These are phyloP conservation scores for Protaetia brevitarsis DNA, from an alignment of 1,140 invertebrate genomes.

Conservation along the genomic window DNA sequence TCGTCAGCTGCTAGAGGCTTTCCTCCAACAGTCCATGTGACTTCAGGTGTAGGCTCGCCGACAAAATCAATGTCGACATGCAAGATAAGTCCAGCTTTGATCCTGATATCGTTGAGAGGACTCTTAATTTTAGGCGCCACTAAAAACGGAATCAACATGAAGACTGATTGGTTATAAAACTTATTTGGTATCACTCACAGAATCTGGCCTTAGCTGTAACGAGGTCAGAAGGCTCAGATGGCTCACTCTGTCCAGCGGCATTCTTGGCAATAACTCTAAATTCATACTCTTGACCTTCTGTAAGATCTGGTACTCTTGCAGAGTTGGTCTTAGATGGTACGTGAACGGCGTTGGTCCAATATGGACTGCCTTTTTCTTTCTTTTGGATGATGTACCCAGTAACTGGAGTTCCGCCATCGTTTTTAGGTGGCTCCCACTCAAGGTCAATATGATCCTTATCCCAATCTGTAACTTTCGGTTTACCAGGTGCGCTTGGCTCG, in stretches of 20 bases:
- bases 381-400: constrained; percentile 94
- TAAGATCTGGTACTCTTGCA: constrained; percentile 81
- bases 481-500: constrained; percentile 87
- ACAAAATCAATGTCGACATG: constrained; percentile 91
- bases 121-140: constrained; percentile 91
- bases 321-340: constrained; percentile 74
- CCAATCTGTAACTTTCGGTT: constrained; percentile 86
- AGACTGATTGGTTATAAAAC: not conserved
- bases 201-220: constrained; percentile 83
- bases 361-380: constrained; percentile 89
- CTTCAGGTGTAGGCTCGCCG: constrained; percentile 84
- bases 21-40: constrained; percentile 77
- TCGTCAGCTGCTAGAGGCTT: constrained; percentile 71
- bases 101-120: constrained; percentile 79
- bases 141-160: constrained; percentile 36
- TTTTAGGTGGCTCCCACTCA: constrained; percentile 81
- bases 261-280: constrained; percentile 95
- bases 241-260: constrained; percentile 91
- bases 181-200: constrained; percentile 52
- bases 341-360: constrained; percentile 85
- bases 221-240: constrained; percentile 88
- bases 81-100: constrained; percentile 89
- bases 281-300: constrained; percentile 93
- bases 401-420: constrained; percentile 87
- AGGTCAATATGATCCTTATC: constrained; percentile 91